phyloP scores from a whole-genome alignment of 1,140 invertebrate genomes.

The Drosophila micromelanica region DNA sequence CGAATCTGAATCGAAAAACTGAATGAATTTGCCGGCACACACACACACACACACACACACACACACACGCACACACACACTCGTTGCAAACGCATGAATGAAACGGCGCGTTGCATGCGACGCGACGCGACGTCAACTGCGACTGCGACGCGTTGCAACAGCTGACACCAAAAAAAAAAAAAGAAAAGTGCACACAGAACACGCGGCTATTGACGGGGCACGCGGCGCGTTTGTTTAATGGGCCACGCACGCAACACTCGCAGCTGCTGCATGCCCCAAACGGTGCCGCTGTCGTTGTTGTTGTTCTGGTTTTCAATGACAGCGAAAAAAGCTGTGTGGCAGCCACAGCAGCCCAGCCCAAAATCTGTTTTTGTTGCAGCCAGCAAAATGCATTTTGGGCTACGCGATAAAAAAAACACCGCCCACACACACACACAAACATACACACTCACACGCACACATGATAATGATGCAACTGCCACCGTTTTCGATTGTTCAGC shows the following conservation, averaged over 20 bases:
- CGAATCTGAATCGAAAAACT: constrained; percentile 44
- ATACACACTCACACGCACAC: constrained; percentile 21
- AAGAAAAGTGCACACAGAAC: constrained; percentile 13
- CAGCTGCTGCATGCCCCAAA: constrained; percentile 46
- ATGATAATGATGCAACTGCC: constrained; percentile 64
- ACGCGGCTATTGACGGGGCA: constrained; percentile 47
- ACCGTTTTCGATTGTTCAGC: constrained; percentile 74
- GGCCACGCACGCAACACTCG: constrained; percentile 65
- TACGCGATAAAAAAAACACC: constrained; percentile 10
- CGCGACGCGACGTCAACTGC: constrained; percentile 22
- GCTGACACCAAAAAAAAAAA: constrained; percentile 33
- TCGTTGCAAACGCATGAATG: constrained; percentile 66
- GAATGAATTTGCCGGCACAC: constrained; percentile 68
- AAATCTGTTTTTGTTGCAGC: constrained; percentile 53
- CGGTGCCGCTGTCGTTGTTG: constrained; percentile 16
- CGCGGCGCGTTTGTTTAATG: constrained; percentile 72
- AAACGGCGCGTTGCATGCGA: constrained; percentile 66
- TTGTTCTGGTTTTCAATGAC: constrained; percentile 34
- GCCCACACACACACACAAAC: background rate
- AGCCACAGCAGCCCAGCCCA: constrained; percentile 4
- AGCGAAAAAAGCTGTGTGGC: constrained; percentile 40
- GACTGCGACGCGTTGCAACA: constrained; percentile 42
- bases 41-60: constrained; percentile 60
- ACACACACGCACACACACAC: constrained; percentile 23
- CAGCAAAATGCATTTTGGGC: constrained; percentile 41